phyloP scores from a whole-genome alignment of 2,797 vertebrate species.

The Ptychobarbus kaznakovi region DNA sequence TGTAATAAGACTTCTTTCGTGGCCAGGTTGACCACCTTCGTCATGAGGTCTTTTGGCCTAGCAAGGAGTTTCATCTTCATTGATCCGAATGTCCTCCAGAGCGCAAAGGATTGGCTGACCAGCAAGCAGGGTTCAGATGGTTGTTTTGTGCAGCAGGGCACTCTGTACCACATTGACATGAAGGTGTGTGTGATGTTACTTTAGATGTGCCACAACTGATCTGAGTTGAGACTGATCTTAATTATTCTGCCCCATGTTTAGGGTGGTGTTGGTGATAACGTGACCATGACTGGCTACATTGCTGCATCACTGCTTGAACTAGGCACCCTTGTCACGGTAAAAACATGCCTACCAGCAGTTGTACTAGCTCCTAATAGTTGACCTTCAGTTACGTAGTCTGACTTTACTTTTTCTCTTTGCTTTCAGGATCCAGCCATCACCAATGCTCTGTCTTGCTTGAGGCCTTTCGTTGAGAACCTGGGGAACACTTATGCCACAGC shows the following conservation, averaged over 20 bases:
- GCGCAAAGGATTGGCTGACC: conserved; percentile 75
- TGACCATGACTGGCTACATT: conserved; percentile 63
- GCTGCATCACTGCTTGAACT: conserved; percentile 56
- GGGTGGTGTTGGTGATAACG: conserved; percentile 61
- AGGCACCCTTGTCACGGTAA: neutral
- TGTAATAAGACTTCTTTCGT: neutral
- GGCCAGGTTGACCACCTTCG: conserved; percentile 85
- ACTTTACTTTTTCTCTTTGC: neutral
- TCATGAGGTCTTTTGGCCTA: conserved; percentile 80
- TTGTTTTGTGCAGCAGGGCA: conserved; percentile 79
- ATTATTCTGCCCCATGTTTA: neutral
- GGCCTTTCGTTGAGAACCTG: neutral
- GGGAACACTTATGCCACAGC: neutral
- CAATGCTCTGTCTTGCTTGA: neutral
- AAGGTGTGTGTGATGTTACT: conserved; percentile 71
- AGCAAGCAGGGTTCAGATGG: conserved; percentile 73
- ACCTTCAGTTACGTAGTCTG: too few relatives aligned
- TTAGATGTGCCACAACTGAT: neutral
- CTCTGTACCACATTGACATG: conserved; percentile 80
- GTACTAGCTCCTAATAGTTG: too few relatives aligned
- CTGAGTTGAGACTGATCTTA: neutral
- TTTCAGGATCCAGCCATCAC: neutral
- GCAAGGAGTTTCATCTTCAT: conserved; percentile 78
- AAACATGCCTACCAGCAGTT: too few relatives aligned
- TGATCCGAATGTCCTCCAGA: conserved; percentile 72